These are phyloP conservation scores for Scarus forsteni DNA, from an alignment of 2,797 vertebrate species.

Conservation along the genomic window DNA sequence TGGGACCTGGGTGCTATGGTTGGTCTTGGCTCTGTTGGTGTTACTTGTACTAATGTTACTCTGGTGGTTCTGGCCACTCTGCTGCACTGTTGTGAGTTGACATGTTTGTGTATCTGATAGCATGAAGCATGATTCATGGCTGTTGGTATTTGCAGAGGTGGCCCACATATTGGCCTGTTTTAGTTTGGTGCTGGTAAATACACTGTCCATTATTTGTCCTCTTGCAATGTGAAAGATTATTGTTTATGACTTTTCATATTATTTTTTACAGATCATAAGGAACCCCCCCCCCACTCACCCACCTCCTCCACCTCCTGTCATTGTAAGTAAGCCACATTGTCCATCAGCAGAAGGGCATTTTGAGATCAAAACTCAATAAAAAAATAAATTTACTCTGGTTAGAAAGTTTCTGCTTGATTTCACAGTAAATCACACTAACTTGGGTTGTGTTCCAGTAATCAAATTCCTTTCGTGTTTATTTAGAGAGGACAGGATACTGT, in stretches of 20 bases:
- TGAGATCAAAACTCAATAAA: background rate
- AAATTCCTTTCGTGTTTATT: too few relatives aligned
- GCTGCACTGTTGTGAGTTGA: slow-evolving; percentile 96
- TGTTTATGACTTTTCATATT: background rate
- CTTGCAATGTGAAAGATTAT: background rate
- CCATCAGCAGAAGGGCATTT: background rate
- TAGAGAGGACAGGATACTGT: too few relatives aligned
- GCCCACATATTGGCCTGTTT: background rate
- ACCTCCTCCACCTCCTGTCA: slow-evolving; percentile 75
- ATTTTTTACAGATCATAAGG: slow-evolving; percentile 80
- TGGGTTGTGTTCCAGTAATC: too few relatives aligned
- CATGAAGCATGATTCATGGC: background rate
- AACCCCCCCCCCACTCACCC: slow-evolving; percentile 81
- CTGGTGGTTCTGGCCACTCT: slow-evolving; percentile 96
- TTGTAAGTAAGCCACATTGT: slow-evolving; percentile 70
- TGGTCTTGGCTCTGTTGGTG: slow-evolving; percentile 89
- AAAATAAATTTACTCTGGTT: too few relatives aligned
- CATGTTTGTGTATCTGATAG: background rate
- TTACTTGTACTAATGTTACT: slow-evolving; percentile 81
- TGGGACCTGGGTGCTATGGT: slow-evolving; percentile 87
- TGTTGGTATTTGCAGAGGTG: slow-evolving; percentile 2
- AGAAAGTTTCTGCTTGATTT: too few relatives aligned
- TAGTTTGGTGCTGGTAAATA: background rate
- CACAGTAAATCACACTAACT: too few relatives aligned
- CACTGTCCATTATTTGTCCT: background rate